Evolutionary conservation across 1,140 invertebrate species (phyloP).

Genomic region (Drosophila kanapiae): DNA sequence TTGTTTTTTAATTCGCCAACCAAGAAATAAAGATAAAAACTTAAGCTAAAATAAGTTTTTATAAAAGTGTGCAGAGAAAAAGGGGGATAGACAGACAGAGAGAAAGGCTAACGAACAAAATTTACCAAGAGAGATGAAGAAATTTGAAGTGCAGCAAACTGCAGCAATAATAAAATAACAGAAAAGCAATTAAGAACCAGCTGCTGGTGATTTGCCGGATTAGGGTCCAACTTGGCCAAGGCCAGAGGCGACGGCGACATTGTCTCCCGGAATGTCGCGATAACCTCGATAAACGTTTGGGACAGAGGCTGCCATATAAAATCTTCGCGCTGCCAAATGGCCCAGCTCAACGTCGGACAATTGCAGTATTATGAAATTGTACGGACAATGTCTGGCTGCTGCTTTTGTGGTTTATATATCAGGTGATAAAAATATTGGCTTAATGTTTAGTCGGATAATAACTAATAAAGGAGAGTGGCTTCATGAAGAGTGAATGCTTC

Average conservation of each 20-base stretch:
- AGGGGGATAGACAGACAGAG: neutral
- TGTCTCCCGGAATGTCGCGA: slow-evolving; percentile 41
- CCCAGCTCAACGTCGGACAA: slow-evolving; percentile 43
- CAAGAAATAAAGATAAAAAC: slow-evolving; percentile 79
- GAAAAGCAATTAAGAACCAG: slow-evolving; percentile 78
- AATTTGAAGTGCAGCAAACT: slow-evolving; percentile 68
- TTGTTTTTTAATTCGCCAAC: slow-evolving; percentile 72
- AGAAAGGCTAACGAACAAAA: slow-evolving; percentile 3
- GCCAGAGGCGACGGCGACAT: slow-evolving; percentile 36
- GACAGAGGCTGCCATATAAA: slow-evolving; percentile 27
- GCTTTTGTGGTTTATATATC: neutral
- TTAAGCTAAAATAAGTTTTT: slow-evolving; percentile 76
- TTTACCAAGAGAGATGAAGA: slow-evolving; percentile 19
- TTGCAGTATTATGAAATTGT: slow-evolving; percentile 58
- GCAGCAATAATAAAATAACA: slow-evolving; percentile 79
- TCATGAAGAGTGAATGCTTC: neutral
- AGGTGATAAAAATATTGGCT: slow-evolving; percentile 10
- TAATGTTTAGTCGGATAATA: slow-evolving; percentile 14
- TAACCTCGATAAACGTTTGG: slow-evolving; percentile 50
- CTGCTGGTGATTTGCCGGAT: slow-evolving; percentile 65
- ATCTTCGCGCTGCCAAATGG: slow-evolving; percentile 47
- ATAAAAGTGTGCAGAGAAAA: slow-evolving; percentile 55
- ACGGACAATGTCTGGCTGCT: slow-evolving; percentile 30
- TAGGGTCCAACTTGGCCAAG: slow-evolving; percentile 49
- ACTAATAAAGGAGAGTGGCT: neutral